Base-by-base conservation (phyloP, 2,797 vertebrate species). In the Premnoplex brunnescens region DNA sequence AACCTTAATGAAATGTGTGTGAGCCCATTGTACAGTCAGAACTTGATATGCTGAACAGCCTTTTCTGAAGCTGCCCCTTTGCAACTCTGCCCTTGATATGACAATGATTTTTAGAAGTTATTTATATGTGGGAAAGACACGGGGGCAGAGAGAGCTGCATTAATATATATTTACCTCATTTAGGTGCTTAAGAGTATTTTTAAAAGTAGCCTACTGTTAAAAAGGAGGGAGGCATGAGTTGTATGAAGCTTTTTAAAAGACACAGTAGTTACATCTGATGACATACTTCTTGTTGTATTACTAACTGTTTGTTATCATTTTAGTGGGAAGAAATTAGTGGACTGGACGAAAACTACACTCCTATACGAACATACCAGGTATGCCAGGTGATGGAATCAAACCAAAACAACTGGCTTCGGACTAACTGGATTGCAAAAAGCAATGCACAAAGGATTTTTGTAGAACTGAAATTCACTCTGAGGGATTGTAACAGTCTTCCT, bases 241-340 rank as follows among this genome's bases (percentile, higher is more conserved):
- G 4, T 32, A 11, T 80, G 23, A 88, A 49, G 22, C 30, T 58
- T 88, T 95, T 93, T 72, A 44, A 91, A 87, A 56, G 58, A 51
- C 13, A 24, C 14, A 41, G 14, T 44, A 21, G 22, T 93, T 93
- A 30, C 27, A 23, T 81, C 41, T 88, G 82, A 39, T 82, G 67
- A 27, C 4, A 3, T 93, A 11, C 36, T 87, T 34, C 27, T 63
- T 92, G 41, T 89, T 94, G 56, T 83, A 41, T 96, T 94, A 32
- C 73, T 96, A 91, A 86, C 58, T 96, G 63, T 97, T 91, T 94
- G 81, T 95, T 97, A 59, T 97, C 93, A 83, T 98, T 98, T 94
- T 98, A 99, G 99, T 99, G 99, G 99, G 99, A 99, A 98, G 99
- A 99, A 98, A 99, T 99, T 98, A 99, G 99, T 91, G 99, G 99